Evolutionary conservation across 2,888 invertebrate genomes (phyloP), one percentile per base, ranked within the genome.

Genomic region (Ormia ochracea): DNA sequence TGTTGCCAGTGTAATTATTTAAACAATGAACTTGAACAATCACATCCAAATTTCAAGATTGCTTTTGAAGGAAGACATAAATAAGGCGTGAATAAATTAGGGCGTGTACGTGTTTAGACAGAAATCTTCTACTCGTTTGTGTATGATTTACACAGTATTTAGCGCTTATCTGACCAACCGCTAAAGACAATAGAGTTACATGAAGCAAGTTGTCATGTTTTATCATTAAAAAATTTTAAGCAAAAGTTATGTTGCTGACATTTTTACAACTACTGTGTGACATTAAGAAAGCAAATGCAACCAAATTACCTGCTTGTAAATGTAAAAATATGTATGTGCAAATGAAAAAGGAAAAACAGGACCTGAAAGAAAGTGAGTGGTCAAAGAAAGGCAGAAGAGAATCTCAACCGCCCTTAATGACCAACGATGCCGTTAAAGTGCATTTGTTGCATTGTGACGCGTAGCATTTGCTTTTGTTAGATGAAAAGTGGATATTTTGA

Each of bases 401-500:
- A 65, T 10, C 26, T 33, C 12, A 23, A 21, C 72, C 31, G 45
- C 66, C 66, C 54, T 31, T 19, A 12, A 23, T 17, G n/a, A 23
- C 12, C 5, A 4, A 43, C 52, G 10, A 56, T 43, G 21, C 23
- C 56, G 41, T 50, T 68, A 63, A 41, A 63, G 58, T 54, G n/a
- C 43, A 38, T 66, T 52, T 28, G 28, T 50, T 23, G 45, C 7
- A 38, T 33, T 1, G 19, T 70, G 19, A 50, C 23, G 58, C 50
- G 23, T 50, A 33, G 7, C 36, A 58, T 58, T 36, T 26, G 26
- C n/a, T n/a, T 36, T 45, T 59, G 3, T 45, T 19, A 23, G 10
- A 23, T 5, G 58, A 26, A 72, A 65, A 72, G n/a, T n/a, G n/a
- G n/a, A 66, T 72, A 72, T 72, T 78, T 72, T 78, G 70, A 72